Percentiles rank a stretch among this genome's conserved stretches.
Conservation (phyloP, 2,888 invertebrate species). For the Salticus scenicus region DNA sequence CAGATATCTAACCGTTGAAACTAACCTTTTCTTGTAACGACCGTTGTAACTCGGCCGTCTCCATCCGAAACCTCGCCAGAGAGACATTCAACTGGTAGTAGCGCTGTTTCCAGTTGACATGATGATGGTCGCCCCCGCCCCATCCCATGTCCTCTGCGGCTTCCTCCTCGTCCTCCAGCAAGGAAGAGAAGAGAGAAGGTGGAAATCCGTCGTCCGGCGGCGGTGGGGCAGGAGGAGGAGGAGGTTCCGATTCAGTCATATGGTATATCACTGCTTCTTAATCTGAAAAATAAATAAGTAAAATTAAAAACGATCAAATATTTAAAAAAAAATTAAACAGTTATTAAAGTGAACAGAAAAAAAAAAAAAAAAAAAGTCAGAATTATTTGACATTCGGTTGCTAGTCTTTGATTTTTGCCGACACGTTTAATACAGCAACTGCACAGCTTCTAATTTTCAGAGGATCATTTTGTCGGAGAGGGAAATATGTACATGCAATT, state of each 20-base stretch:
- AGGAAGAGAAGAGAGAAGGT: constrained; percentile 57
- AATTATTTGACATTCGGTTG: too few species aligned
- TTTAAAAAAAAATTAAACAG: too few species aligned
- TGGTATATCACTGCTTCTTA: not conserved
- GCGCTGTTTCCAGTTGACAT: constrained; percentile 89
- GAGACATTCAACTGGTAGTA: constrained; percentile 90
- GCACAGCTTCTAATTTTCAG: too few species aligned
- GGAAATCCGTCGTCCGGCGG: constrained; percentile 60
- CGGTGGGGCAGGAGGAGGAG: constrained; percentile 64
- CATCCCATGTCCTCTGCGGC: constrained; percentile 47
- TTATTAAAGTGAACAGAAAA: too few species aligned
- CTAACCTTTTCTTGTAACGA: constrained; percentile 93
- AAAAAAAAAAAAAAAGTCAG: too few species aligned
- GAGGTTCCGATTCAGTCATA: constrained; percentile 66
- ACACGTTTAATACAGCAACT: too few species aligned
- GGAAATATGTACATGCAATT: too few species aligned
- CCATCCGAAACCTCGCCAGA: constrained; percentile 88
- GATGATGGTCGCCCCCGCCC: constrained; percentile 67
- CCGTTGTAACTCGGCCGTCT: constrained; percentile 89
- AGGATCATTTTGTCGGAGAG: too few species aligned
- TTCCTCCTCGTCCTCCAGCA: constrained; percentile 65
- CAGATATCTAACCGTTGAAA: too few species aligned
- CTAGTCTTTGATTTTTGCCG: too few species aligned
- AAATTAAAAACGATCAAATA: too few species aligned
- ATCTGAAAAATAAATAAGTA: not conserved